Evolutionary conservation across 2,888 invertebrate genomes (phyloP), one percentile per base, ranked within the genome.

Genomic region (Metellina segmentata): DNA sequence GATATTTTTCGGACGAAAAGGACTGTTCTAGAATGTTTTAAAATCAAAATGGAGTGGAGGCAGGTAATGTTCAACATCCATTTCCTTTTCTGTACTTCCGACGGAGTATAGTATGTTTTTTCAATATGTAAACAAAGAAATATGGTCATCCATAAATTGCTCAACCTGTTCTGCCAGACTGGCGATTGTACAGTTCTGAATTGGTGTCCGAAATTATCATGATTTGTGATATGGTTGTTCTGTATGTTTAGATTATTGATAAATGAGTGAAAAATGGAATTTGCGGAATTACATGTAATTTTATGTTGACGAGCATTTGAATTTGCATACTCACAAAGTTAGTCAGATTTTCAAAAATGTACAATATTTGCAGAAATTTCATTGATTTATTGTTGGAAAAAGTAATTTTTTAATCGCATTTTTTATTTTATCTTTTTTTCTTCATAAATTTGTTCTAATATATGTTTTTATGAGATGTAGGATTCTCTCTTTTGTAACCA

Each of bases 31-130:
- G 61, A 61, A 11, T 61, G 61, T 61, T 61, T 61, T 61, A 61
- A 61, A 61, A 61, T 0, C 13, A 78, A 49, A 34, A 86, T 86
- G 91, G 91, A 91, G 61, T 91, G 91, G 91, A 77, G 78, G 49
- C 81, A 91, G 91, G 91, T 91, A 87, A 71, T 75, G 20, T 85
- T 81, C 34, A 6, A 19, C 9, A 81, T 81, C 6, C 69, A 16
- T 20, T 81, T 7, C 79, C 20, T 53, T 61, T 61, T 9, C 9
- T 61, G 1, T 34, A 34, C 34, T 34, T 34, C 34, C 34, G 34
- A 34, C 34, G 61, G 61, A 61, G 9, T 61, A 6, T 13, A 2
- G 61, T 16, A 7, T 61, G 9, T 1, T 49, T n/a, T n/a, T 79
- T 7, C 19, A 79, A 81, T 34, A 34, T 83, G 81, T 87, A 81